Percentiles rank a stretch among this genome's conserved stretches.
These are phyloP conservation scores for Lithophane socia DNA, from an alignment of 2,888 invertebrate species.

Conservation along the genomic window DNA sequence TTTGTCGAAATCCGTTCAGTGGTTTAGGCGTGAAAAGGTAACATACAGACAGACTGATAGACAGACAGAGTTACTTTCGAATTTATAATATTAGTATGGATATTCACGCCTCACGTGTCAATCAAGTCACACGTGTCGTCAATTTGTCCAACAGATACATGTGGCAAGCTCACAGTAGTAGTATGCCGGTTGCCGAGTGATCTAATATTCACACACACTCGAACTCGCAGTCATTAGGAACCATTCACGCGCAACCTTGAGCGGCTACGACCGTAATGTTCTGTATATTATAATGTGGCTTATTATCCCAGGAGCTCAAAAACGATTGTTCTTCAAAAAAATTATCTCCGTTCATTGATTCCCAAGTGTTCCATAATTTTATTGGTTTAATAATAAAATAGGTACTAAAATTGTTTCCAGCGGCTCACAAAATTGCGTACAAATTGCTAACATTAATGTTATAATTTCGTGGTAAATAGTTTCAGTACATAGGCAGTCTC, in stretches of 20 bases:
- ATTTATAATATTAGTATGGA: no score
- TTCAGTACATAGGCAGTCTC: no score
- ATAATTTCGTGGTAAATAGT: background rate
- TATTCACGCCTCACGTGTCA: background rate
- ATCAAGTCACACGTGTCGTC: background rate
- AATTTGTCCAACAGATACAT: background rate
- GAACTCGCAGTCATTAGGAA: background rate
- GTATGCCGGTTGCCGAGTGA: background rate
- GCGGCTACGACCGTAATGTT: conserved; percentile 10
- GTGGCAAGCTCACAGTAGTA: conserved; percentile 23
- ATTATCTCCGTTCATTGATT: no score
- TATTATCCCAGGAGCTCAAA: no score
- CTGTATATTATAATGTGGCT: background rate
- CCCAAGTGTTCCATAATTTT: background rate
- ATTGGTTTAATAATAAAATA: background rate
- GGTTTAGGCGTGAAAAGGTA: no score
- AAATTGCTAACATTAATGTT: background rate
- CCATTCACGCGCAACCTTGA: conserved; percentile 19
- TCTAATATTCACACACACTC: background rate
- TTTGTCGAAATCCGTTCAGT: no score
- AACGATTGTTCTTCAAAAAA: no score
- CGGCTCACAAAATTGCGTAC: background rate
- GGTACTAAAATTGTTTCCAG: background rate
- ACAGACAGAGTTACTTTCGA: no score
- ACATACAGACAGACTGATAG: no score